Percentiles rank a stretch among this genome's conserved stretches.
These are phyloP conservation scores for Brachyhypopomus gauderio DNA, from an alignment of 2,113 vertebrate genomes.

Conservation along the genomic window DNA sequence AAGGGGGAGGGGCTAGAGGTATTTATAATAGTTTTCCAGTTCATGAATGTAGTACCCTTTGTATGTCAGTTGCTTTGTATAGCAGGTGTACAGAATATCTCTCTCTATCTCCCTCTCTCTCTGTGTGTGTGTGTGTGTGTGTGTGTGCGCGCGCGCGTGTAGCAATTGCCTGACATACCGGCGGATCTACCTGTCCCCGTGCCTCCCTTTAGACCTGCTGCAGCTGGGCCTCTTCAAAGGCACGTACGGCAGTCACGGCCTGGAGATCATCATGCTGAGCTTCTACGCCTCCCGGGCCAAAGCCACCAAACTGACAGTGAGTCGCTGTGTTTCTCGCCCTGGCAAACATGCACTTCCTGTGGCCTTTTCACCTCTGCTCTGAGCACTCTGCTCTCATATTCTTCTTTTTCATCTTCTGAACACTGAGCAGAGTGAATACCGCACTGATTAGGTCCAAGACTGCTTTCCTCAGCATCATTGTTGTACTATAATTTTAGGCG, in stretches of 20 bases:
- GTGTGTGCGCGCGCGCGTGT: constrained; percentile 32
- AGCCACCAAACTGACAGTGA: constrained; percentile 96
- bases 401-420: not conserved
- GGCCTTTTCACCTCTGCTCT: too few relatives aligned
- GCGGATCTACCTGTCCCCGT: constrained; percentile 93
- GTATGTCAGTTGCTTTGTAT: not conserved
- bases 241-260: constrained; percentile 94
- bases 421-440: too few relatives aligned
- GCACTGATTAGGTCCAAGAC: too few relatives aligned
- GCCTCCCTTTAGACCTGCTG: constrained; percentile 82
- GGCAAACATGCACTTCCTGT: too few relatives aligned
- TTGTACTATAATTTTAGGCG: too few relatives aligned
- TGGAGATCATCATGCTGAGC: constrained; percentile 98
- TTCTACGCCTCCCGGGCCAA: constrained; percentile 84
- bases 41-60: not conserved
- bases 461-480: too few relatives aligned
- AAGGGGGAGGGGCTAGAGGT: too few relatives aligned
- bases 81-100: not conserved
- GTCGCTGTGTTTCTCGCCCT: constrained; percentile 41
- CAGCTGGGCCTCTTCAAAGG: constrained; percentile 95
- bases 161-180: constrained; percentile 98
- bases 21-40: too few relatives aligned
- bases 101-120: too few relatives aligned
- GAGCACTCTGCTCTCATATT: not conserved
- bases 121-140: too few relatives aligned